These are phyloP conservation scores for Lonchura striata DNA, from an alignment of 2,113 vertebrate species.

Conservation along the genomic window DNA sequence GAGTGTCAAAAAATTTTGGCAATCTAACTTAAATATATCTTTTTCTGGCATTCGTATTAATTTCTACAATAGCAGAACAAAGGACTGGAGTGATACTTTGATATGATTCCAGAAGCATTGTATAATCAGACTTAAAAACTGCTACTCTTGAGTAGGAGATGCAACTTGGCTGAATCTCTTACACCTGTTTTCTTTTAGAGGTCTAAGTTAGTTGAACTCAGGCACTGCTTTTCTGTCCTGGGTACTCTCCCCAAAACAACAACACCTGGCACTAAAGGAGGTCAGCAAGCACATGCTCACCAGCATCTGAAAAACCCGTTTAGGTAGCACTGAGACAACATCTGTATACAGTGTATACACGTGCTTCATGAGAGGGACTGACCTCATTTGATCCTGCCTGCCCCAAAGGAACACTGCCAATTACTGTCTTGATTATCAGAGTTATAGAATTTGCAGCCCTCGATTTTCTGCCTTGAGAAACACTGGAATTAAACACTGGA, in stretches of 20 bases:
- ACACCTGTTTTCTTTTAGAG: background rate
- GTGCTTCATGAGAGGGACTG: background rate
- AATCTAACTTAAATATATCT: background rate
- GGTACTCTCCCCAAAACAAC: background rate
- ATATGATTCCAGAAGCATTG: background rate
- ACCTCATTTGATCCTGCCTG: background rate
- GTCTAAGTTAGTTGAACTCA: background rate
- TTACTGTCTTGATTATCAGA: conserved; percentile 41
- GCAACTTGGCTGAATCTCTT: background rate
- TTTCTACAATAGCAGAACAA: background rate
- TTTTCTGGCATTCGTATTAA: background rate
- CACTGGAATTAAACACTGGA: conserved; percentile 56
- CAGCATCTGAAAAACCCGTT: background rate
- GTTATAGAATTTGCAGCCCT: conserved; percentile 28
- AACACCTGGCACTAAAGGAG: background rate
- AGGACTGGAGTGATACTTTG: background rate
- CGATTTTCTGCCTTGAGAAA: conserved; percentile 54
- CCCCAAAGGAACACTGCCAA: conserved; percentile 10
- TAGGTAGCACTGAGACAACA: background rate
- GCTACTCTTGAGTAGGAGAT: background rate
- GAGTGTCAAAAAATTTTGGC: background rate
- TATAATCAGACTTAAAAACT: background rate
- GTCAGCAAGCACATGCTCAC: background rate
- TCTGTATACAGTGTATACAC: background rate
- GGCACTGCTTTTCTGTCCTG: background rate